These are phyloP conservation scores for Dromococcyx pavoninus DNA, from an alignment of 2,797 vertebrate genomes.

Conservation along the genomic window DNA sequence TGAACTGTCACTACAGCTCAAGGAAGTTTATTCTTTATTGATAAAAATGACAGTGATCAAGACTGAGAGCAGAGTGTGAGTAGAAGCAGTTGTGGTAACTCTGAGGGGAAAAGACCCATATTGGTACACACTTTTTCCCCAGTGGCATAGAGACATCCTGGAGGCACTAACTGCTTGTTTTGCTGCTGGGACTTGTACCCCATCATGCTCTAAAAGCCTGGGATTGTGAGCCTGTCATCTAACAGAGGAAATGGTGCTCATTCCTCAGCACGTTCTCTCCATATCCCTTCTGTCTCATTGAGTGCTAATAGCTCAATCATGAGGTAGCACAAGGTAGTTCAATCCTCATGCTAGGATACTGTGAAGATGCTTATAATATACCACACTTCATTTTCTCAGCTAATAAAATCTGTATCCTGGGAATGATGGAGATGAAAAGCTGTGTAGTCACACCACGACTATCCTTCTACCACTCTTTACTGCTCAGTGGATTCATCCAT, in stretches of 20 bases:
- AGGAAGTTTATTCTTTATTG: neutral
- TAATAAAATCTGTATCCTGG: neutral
- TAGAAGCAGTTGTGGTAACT: neutral
- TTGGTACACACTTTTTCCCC: neutral
- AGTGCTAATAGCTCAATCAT: neutral
- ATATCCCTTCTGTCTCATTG: neutral
- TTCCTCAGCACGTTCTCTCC: neutral
- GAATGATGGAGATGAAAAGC: neutral
- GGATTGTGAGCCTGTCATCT: neutral
- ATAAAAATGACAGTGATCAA: neutral
- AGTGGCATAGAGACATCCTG: neutral
- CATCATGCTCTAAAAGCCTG: neutral
- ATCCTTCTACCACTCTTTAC: neutral
- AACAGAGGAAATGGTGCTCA: neutral
- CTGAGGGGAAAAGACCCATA: neutral
- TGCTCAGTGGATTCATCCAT: neutral
- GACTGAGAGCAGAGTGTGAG: neutral
- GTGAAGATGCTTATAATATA: neutral
- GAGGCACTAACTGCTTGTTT: neutral
- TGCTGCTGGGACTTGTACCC: neutral
- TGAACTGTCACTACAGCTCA: neutral
- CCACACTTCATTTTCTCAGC: neutral
- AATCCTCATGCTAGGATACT: neutral
- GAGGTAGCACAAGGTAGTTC: neutral
- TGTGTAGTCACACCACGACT: neutral